Evolutionary conservation across 2,113 vertebrate species (phyloP).

Genomic region (Vanacampus margaritifer): DNA sequence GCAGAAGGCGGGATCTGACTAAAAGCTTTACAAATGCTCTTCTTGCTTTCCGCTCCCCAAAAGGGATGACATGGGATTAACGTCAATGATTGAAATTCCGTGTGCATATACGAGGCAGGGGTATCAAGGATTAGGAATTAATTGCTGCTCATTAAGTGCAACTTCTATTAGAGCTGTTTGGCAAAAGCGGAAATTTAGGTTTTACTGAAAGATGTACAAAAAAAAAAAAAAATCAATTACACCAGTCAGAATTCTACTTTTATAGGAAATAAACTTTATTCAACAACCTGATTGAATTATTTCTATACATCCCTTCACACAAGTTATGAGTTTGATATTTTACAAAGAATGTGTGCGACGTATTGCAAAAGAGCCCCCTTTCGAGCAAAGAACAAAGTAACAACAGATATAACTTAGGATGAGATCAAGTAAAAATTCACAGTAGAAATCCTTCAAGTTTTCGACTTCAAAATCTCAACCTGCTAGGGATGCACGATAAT

Average conservation of each 20-base stretch:
- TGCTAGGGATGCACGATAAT: too few relatives aligned
- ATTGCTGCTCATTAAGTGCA: neutral
- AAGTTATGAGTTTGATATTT: constrained; percentile 50
- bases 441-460: constrained; percentile 96
- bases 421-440: constrained; percentile 99
- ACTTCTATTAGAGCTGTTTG: neutral
- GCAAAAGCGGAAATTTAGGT: neutral
- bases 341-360: constrained; percentile 64
- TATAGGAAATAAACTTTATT: constrained; percentile 91
- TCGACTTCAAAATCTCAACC: constrained; percentile 86
- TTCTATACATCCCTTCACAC: constrained; percentile 90
- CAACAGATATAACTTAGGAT: constrained; percentile 74
- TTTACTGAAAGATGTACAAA: neutral
- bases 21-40: constrained; percentile 23
- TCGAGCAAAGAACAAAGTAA: constrained; percentile 68
- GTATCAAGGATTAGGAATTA: neutral
- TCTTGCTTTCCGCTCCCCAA: constrained; percentile 8
- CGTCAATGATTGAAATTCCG: neutral
- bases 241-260: constrained; percentile 77
- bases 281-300: constrained; percentile 51
- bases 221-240: constrained; percentile 46
- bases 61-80: neutral
- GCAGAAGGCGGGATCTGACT: constrained; percentile 26
- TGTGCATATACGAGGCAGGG: neutral
- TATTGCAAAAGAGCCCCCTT: constrained; percentile 65